phyloP scores from a whole-genome alignment of 1,140 invertebrate genomes.

The Mactra quadrangularis region DNA sequence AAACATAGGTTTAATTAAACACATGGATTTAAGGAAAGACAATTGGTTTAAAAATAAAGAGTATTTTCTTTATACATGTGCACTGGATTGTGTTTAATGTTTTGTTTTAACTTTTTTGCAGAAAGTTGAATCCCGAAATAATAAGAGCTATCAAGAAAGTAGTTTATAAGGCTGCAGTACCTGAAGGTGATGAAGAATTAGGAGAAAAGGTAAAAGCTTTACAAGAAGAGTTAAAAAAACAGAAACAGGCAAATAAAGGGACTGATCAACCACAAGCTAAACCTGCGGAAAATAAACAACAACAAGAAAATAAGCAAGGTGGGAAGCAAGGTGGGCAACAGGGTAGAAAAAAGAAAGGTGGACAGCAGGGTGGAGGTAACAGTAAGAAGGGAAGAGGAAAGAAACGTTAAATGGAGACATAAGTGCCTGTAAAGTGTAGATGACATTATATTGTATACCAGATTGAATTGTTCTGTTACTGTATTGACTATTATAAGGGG shows the following conservation, averaged over 20 bases:
- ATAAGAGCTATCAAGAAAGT: neutral
- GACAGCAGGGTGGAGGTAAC: neutral
- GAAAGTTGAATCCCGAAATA: neutral
- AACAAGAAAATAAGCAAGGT: neutral
- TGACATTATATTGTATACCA: too few species aligned
- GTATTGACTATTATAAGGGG: too few species aligned
- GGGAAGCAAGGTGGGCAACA: neutral
- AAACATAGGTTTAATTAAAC: neutral
- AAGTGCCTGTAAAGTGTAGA: too few species aligned
- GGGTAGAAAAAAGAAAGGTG: conserved; percentile 11
- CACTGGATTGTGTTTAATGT: too few species aligned
- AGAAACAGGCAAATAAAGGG: neutral
- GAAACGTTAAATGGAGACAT: too few species aligned
- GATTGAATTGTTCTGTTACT: too few species aligned
- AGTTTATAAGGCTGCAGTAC: conserved; percentile 3
- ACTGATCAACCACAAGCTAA: neutral
- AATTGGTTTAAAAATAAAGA: too few species aligned
- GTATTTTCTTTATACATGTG: too few species aligned
- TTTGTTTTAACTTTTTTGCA: neutral
- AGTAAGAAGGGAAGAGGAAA: too few species aligned
- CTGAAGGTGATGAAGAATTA: neutral
- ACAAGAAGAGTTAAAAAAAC: conserved; percentile 1
- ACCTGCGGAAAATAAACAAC: neutral
- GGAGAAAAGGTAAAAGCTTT: conserved; percentile 11
- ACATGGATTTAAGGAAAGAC: too few species aligned